Base-by-base conservation (phyloP, 1,140 invertebrate genomes). In the Ceratoteleas bidentatus region DNA sequence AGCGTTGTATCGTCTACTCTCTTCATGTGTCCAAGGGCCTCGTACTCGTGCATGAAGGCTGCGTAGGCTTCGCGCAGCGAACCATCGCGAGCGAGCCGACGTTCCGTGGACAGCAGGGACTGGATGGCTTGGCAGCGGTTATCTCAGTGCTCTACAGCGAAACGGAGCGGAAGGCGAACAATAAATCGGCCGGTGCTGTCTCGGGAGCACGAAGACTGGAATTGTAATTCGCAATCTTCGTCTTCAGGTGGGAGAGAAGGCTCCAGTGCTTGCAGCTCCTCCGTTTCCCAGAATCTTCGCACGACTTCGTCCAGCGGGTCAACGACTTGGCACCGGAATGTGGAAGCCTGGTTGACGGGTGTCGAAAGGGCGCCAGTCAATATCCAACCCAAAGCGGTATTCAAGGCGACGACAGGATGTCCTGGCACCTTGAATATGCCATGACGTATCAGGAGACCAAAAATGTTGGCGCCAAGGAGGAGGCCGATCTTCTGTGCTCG, bases 401-500 rank as follows among this genome's bases (percentile, higher is more conserved):
- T n/a, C 11, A 56, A 3, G 9, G 53, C 53, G 5, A 38, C 34
- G 0, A 56, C 53, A 14, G 33, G n/a, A 7, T 11, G 33, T 6
- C n/a, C 53, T 6, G 33, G 33, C 33, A 56, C 33, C 3, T 3
- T 4, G 53, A 7, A 15, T 10, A 56, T 13, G 3, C 53, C 53
- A 13, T 33, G 53, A 13, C 53, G 56, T 2, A 58, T 3, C 36
- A 24, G 8, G 8, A 38, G 1, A 2, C 56, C 56, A 13, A 43
- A 58, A 36, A 58, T 24, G 40, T 58, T 36, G 14, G 15, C 56
- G 2, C 56, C 56, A 13, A 61, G n/a, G 2, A 61, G 24, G 0
- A 61, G 43, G 6, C 24, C 58, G 8, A 49, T 61, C 5, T 13
- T 11, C 11, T 33, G 9, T n/a, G 32, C 58, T 0, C 9, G 7